Percentiles rank a stretch among this genome's conserved stretches.
These are phyloP conservation scores for Sesamia inferens DNA, from an alignment of 2,888 invertebrate species.

Conservation along the genomic window DNA sequence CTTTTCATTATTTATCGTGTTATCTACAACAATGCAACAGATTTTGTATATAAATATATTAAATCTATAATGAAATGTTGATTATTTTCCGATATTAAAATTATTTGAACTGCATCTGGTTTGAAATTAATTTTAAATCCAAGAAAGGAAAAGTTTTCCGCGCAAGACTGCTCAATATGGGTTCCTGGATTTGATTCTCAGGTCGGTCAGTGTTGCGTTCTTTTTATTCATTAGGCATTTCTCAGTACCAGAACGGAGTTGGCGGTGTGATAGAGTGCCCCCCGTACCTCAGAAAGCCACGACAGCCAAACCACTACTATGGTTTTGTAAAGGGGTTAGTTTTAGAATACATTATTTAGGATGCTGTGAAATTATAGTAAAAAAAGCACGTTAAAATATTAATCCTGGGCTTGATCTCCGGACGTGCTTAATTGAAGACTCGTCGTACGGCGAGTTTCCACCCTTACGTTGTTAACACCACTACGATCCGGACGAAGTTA, in stretches of 20 bases:
- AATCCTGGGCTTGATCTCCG: not conserved
- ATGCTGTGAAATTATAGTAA: too few species aligned
- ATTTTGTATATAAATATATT: not conserved
- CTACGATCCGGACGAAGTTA: too few species aligned
- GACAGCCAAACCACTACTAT: too few species aligned
- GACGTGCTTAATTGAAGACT: not conserved
- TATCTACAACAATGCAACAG: slow-evolving; percentile 16
- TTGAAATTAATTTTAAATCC: slow-evolving; percentile 19
- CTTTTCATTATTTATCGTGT: slow-evolving; percentile 17
- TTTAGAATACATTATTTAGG: too few species aligned
- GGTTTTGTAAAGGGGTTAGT: too few species aligned
- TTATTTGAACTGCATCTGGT: slow-evolving; percentile 14
- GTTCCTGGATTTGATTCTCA: not conserved
- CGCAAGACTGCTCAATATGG: too few species aligned
- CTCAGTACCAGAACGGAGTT: not conserved
- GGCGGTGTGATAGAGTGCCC: not conserved
- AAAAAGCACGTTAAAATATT: not conserved
- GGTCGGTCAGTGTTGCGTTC: not conserved
- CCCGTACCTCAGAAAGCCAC: not conserved
- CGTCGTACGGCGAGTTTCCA: too few species aligned
- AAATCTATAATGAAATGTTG: slow-evolving; percentile 27
- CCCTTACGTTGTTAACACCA: too few species aligned
- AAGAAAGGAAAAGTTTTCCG: not conserved
- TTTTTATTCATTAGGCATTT: not conserved
- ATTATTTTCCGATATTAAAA: slow-evolving; percentile 57